Base-by-base conservation (phyloP, 2,113 vertebrate genomes). In the Malurus cyaneus region DNA sequence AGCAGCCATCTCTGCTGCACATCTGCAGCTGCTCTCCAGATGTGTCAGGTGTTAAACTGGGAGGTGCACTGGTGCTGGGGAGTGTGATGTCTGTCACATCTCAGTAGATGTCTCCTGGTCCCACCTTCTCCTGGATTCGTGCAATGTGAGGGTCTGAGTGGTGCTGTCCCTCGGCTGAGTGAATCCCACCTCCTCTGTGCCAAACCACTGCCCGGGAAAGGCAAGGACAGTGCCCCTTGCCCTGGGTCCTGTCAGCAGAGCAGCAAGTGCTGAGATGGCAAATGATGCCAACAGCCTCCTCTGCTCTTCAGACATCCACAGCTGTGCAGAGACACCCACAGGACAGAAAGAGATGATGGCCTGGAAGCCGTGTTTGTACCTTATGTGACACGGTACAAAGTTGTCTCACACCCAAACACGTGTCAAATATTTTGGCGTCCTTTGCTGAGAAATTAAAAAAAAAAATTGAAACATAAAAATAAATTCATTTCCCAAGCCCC, bases 51-150 rank as follows among this genome's bases (percentile, higher is more conserved):
- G 29, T 24, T 54, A 12, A 70, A 5, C 21, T 1, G n/a, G 25
- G 76, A 44, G 24, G 15, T 24, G 36, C 2, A 6, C 4, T 41
- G 52, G 11, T 44, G 80, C 71, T 32, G 46, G 31, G n/a, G 34
- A 73, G 41, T 9, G 8, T 0, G 0, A 3, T 32, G 71, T 41
- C 28, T 25, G 66, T 26, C 56, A 18, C 0, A 0, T 29, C 46
- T 50, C 26, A 67, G 18, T 34, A 50, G 6, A 19, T 10, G 42
- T 49, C 52, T 46, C 24, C 84, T 44, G 61, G 46, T 26, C 36
- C 49, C 64, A 12, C 56, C 47, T 62, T 34, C 49, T 34, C 62
- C 62, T 4, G 5, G 34, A 16, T 9, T 56, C 3, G 26, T 28
- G 44, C 50, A 9, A 11, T 1, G 4, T 13, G 54, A 32, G 28